A percentile compares a stretch with the other conserved stretches of the same genome.
phyloP scores from a whole-genome alignment of 2,888 invertebrate genomes.

The Chymomyza fuscimana region DNA sequence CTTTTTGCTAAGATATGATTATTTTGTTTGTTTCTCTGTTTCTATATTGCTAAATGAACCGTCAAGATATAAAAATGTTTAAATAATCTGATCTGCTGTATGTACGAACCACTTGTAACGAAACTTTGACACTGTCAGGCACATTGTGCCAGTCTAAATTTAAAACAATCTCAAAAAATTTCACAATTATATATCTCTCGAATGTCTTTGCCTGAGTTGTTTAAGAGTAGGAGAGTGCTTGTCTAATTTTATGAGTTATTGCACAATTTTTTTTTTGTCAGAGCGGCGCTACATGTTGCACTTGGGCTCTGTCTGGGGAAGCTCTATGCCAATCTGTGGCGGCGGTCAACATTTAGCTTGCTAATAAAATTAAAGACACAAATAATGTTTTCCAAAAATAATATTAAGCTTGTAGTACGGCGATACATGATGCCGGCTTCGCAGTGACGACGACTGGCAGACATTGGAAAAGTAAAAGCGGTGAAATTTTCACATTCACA shows the following conservation, averaged over 20 bases:
- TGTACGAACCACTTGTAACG: background rate
- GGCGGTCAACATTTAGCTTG: background rate
- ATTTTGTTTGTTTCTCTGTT: too few species aligned
- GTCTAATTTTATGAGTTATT: background rate
- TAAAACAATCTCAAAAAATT: background rate
- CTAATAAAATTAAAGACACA: background rate
- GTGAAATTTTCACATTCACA: conserved; percentile 71
- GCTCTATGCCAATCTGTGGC: background rate
- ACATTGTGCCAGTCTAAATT: background rate
- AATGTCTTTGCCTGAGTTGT: background rate
- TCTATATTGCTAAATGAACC: too few species aligned
- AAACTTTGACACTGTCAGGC: background rate
- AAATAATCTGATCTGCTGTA: background rate
- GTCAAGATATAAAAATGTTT: too few species aligned
- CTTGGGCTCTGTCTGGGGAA: background rate
- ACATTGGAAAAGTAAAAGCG: conserved; percentile 65
- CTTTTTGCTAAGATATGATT: too few species aligned
- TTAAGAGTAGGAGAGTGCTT: background rate
- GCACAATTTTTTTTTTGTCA: background rate
- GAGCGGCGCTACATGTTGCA: background rate
- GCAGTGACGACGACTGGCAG: conserved; percentile 2
- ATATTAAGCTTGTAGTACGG: background rate
- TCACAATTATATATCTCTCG: background rate
- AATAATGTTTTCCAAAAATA: conserved; percentile 1
- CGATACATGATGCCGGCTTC: background rate